Evolutionary conservation across 2,113 vertebrate genomes (phyloP), one percentile per base, ranked within the genome.

Genomic region (Gadus macrocephalus): DNA sequence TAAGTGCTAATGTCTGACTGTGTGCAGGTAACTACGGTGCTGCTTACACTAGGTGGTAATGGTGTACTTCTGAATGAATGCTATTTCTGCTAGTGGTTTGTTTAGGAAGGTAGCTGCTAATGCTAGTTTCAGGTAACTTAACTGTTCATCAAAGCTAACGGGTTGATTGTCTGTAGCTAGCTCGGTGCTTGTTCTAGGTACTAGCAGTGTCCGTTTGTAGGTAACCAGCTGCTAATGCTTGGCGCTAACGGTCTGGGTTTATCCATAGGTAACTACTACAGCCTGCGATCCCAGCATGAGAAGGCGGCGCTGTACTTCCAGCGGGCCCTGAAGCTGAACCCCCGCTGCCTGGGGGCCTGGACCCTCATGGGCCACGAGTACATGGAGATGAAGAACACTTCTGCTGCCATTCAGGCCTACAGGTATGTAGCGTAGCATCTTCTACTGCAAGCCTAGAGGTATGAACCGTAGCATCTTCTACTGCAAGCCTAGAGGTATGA

Each of bases 381-480:
- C 85, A 99, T 99, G 97, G 97, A 99, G 86, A 99, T 99, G 97
- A 99, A 98, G 86, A 99, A 99, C 85, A 99, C 97, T 0, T 98
- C 97, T 15, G 97, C 97, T 31, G 97, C 97, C 76, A 99, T 99
- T 74, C 97, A 99, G 81, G 97, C 97, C 73, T 99, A 99, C 64
- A 85, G 86, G 89, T 90, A 14, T 49, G 42, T 49, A 49, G 42
- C 42, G 14, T 49, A 49, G 42, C 42, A 49, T 49, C 42, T 14
- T 49, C 7, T 14, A 49, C 42, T 49, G 8, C 42, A 49, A 14
- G 42, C 42, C 42, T 49, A 49, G 8, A 49, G 42, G 42, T 9
- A 14, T 49, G 42, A 11, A 49, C 8, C 42, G 1, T 49, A 49
- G 42, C 42, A 49, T 49, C 42, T 14, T 49, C 7, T 14, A 49